These are phyloP conservation scores for Agrenia bidenticulata DNA, from an alignment of 2,888 invertebrate species.

Conservation along the genomic window DNA sequence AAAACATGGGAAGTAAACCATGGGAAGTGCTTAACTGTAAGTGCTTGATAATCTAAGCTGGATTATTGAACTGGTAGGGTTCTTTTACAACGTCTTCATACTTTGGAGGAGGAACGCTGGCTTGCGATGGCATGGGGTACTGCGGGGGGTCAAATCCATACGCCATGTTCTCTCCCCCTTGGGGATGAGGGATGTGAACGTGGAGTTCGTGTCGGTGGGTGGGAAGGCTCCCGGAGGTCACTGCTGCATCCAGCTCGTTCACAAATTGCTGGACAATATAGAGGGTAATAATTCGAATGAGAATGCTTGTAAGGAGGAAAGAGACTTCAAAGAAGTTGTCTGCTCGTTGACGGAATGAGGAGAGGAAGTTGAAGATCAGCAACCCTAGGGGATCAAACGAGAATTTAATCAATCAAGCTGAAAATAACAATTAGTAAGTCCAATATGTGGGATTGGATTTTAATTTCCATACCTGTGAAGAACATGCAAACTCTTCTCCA, in stretches of 20 bases:
- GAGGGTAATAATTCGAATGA: conserved; percentile 27
- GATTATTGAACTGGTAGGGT: conserved; percentile 24
- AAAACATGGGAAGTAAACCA: no score
- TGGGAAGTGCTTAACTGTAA: no score
- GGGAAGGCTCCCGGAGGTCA: conserved; percentile 26
- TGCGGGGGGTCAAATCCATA: background rate
- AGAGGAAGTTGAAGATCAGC: conserved; percentile 24
- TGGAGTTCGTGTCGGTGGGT: conserved; percentile 11
- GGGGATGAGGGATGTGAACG: background rate
- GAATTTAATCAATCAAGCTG: background rate
- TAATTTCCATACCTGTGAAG: conserved; percentile 26
- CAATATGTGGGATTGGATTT: no score
- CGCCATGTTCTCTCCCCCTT: background rate
- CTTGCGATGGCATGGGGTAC: background rate
- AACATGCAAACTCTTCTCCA: conserved; percentile 39
- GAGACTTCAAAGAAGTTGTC: conserved; percentile 15
- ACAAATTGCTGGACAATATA: conserved; percentile 34
- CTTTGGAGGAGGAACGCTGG: conserved; percentile 24
- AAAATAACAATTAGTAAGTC: no score
- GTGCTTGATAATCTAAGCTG: no score
- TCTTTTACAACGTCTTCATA: conserved; percentile 38
- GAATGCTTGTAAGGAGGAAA: conserved; percentile 26
- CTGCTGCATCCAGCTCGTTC: conserved; percentile 28
- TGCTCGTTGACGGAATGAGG: conserved; percentile 5
- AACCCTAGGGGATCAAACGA: conserved; percentile 8